Evolutionary conservation across 2,888 invertebrate genomes (phyloP).

Genomic region (Sepiola atlantica): DNA sequence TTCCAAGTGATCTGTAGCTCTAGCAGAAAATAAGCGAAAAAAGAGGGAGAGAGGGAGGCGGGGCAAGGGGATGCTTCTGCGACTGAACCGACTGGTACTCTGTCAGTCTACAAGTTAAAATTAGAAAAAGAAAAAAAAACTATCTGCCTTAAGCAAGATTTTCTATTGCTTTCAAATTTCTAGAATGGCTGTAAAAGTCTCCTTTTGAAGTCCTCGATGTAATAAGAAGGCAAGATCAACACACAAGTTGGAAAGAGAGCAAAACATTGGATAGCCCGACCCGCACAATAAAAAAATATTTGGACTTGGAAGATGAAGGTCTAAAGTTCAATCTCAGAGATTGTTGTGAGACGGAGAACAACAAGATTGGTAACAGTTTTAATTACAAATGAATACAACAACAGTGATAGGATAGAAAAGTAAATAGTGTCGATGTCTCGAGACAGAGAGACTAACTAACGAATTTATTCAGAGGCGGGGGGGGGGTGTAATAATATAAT

Average conservation of each 20-base stretch:
- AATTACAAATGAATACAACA: too few relatives aligned
- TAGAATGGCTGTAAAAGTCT: not conserved
- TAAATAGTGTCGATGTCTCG: too few relatives aligned
- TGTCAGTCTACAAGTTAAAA: constrained; percentile 12
- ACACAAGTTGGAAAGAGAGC: not conserved
- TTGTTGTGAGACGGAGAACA: not conserved
- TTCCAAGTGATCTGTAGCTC: not conserved
- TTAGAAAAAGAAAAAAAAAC: not conserved
- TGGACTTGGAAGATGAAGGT: not conserved
- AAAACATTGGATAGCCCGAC: not conserved
- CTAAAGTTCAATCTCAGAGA: not conserved
- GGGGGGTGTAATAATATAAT: too few relatives aligned
- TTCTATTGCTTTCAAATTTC: not conserved
- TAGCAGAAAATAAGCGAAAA: not conserved
- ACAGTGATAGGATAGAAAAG: too few relatives aligned
- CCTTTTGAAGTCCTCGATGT: not conserved
- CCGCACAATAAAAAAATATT: not conserved
- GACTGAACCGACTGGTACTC: not conserved
- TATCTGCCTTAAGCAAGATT: not conserved
- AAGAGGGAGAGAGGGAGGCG: too few relatives aligned
- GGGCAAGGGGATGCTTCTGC: too few relatives aligned
- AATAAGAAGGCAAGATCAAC: not conserved
- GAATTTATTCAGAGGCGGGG: too few relatives aligned
- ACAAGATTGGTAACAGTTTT: too few relatives aligned
- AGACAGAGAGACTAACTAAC: too few relatives aligned